These are phyloP conservation scores for Cataglyphis livida DNA, from an alignment of 2,888 invertebrate genomes.

Conservation along the genomic window DNA sequence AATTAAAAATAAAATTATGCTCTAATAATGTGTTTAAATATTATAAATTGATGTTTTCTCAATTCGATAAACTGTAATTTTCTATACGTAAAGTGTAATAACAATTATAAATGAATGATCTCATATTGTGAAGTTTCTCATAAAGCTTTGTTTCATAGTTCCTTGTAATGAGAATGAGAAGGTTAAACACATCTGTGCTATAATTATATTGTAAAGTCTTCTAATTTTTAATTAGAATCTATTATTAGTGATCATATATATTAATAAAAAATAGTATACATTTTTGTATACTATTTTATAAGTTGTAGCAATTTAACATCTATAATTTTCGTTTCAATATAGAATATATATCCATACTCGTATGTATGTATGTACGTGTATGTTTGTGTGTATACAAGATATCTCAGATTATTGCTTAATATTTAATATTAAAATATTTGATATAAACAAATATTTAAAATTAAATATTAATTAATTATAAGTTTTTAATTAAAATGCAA, in stretches of 20 bases:
- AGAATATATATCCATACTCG: too few species aligned
- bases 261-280: not conserved
- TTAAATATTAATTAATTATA: not conserved
- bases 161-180: conserved; percentile 1
- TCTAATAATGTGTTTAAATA: not conserved
- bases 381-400: not conserved
- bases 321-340: not conserved
- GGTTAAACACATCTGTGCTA: not conserved
- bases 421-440: not conserved
- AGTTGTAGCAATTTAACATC: not conserved
- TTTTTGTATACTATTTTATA: not conserved
- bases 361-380: not conserved
- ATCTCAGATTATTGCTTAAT: not conserved
- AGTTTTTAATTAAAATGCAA: not conserved
- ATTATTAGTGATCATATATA: not conserved
- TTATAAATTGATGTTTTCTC: not conserved
- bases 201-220: not conserved
- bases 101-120: conserved; percentile 1
- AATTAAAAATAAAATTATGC: conserved; percentile 10
- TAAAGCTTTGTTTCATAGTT: not conserved
- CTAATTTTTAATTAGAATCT: conserved; percentile 6
- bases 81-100: not conserved
- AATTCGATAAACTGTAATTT: not conserved
- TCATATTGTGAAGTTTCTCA: not conserved
- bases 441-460: not conserved